Evolutionary conservation across 2,888 invertebrate species (phyloP).

Genomic region (Malachius bipustulatus): DNA sequence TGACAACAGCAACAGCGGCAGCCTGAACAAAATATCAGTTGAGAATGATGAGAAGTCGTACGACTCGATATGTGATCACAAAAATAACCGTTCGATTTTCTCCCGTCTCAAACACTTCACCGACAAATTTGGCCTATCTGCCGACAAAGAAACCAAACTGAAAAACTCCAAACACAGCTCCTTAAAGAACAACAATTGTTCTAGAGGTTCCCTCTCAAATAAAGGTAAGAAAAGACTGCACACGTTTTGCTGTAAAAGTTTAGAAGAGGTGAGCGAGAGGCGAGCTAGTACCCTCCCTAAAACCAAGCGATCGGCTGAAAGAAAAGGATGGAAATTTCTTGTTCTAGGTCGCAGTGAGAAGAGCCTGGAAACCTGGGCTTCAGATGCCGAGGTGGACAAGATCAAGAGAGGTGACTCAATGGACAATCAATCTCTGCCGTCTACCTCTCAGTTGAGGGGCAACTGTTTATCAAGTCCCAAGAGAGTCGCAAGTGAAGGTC

Average conservation of each 20-base stretch:
- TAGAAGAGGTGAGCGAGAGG: slow-evolving; percentile 27
- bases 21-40: slow-evolving; percentile 24
- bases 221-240: slow-evolving; percentile 26
- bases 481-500: slow-evolving; percentile 8
- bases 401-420: slow-evolving; percentile 19
- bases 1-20: slow-evolving; percentile 19
- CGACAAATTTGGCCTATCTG: slow-evolving; percentile 40
- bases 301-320: slow-evolving; percentile 28
- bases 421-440: slow-evolving; percentile 32
- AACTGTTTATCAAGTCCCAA: slow-evolving; percentile 29
- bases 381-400: slow-evolving; percentile 29
- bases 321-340: slow-evolving; percentile 34
- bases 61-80: slow-evolving; percentile 28
- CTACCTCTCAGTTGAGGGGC: slow-evolving; percentile 32
- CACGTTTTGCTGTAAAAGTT: slow-evolving; percentile 28
- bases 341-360: slow-evolving; percentile 32
- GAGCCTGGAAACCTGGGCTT: slow-evolving; percentile 29
- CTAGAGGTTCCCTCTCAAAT: slow-evolving; percentile 17
- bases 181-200: slow-evolving; percentile 28
- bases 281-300: slow-evolving; percentile 32
- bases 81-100: slow-evolving; percentile 36
- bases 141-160: slow-evolving; percentile 35
- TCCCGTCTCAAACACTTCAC: slow-evolving; percentile 43
- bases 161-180: slow-evolving; percentile 22
- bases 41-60: slow-evolving; percentile 21